Evolutionary conservation across 2,113 vertebrate genomes (phyloP).

Genomic region (Siniperca chuatsi): DNA sequence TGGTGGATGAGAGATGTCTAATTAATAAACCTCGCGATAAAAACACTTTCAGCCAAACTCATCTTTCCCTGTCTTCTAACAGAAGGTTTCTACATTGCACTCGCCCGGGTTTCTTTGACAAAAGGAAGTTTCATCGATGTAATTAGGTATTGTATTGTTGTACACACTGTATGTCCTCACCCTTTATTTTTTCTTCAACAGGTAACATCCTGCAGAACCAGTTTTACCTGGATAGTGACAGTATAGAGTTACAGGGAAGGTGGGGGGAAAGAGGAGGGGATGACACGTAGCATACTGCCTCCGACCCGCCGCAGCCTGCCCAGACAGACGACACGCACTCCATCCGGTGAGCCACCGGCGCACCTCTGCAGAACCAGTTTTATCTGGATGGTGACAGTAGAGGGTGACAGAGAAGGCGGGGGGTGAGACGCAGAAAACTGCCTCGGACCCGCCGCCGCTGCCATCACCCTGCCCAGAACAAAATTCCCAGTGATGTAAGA

Average conservation of each 20-base stretch:
- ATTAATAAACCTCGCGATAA: background rate
- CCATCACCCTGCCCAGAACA: background rate
- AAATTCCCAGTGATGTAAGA: slow-evolving; percentile 53
- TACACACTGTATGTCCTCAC: too few relatives aligned
- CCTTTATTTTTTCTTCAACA: background rate
- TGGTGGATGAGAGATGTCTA: background rate
- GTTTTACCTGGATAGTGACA: background rate
- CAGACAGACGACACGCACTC: too few relatives aligned
- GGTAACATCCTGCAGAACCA: background rate
- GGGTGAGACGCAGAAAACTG: too few relatives aligned
- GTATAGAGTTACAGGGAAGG: too few relatives aligned
- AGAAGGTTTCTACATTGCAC: background rate
- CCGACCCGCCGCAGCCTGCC: too few relatives aligned
- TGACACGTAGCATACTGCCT: too few relatives aligned
- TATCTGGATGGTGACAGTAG: too few relatives aligned
- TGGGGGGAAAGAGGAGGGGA: too few relatives aligned
- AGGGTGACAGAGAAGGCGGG: too few relatives aligned
- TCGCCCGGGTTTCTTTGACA: background rate
- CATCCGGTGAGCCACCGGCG: too few relatives aligned
- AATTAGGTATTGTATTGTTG: background rate
- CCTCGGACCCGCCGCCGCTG: too few relatives aligned
- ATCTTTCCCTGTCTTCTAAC: background rate
- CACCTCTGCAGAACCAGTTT: background rate
- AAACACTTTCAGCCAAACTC: background rate
- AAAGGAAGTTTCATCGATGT: background rate